phyloP scores from a whole-genome alignment of 1,140 invertebrate genomes.

The Trichonephila inaurata region DNA sequence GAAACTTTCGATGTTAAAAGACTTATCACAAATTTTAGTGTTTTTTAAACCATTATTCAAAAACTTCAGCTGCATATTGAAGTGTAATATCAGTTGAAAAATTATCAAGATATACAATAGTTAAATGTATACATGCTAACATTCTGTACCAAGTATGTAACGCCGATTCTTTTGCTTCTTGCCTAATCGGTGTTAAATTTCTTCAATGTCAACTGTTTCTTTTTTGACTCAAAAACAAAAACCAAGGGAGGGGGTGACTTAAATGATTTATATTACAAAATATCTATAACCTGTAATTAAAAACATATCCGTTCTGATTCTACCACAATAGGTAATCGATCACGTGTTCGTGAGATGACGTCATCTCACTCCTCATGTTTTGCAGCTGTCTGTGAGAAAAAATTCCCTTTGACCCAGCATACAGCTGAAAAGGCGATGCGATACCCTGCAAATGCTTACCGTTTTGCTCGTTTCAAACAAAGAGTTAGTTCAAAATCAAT shows the following conservation, averaged over 20 bases:
- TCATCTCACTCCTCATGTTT: slow-evolving; percentile 65
- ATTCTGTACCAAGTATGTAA: no score
- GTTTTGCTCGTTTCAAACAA: background rate
- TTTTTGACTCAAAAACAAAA: background rate
- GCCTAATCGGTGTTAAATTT: background rate
- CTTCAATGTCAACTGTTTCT: background rate
- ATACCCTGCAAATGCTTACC: background rate
- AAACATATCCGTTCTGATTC: slow-evolving; percentile 70
- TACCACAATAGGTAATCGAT: slow-evolving; percentile 67
- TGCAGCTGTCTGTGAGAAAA: slow-evolving; percentile 71
- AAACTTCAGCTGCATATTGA: no score
- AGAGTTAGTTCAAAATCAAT: slow-evolving; percentile 7
- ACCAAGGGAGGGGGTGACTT: slow-evolving; percentile 1
- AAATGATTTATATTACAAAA: slow-evolving; percentile 55
- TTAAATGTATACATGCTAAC: no score
- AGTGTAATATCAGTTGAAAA: no score
- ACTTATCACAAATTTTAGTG: background rate
- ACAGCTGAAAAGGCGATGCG: background rate
- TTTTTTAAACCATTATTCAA: no score
- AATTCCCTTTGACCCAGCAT: background rate
- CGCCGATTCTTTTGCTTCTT: background rate
- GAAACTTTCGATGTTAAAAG: background rate
- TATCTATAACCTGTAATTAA: slow-evolving; percentile 64
- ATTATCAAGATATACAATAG: no score
- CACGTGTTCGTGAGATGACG: slow-evolving; percentile 72